A percentile compares a stretch with the other conserved stretches of the same genome.
These are phyloP conservation scores for Panurus biarmicus DNA, from an alignment of 2,113 vertebrate species.

Conservation along the genomic window DNA sequence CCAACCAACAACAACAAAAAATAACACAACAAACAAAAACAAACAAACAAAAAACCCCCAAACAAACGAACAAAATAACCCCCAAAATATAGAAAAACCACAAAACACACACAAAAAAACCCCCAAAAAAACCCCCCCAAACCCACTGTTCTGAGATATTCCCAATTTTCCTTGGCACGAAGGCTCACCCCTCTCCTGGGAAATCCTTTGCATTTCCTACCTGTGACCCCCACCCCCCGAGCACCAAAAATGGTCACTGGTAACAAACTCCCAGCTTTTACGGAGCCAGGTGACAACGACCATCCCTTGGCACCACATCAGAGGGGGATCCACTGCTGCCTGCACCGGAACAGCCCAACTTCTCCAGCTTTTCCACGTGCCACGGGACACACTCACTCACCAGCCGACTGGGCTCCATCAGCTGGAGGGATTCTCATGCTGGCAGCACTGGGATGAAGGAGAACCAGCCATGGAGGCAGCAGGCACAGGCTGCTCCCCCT, in stretches of 20 bases:
- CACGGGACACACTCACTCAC: not conserved
- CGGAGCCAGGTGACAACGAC: rapidly evolving
- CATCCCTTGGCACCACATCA: not conserved
- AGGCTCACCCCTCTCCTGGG: not conserved
- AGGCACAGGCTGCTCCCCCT: rapidly evolving
- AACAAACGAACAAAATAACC: too few relatives aligned
- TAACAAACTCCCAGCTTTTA: rapidly evolving
- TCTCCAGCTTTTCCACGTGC: not conserved
- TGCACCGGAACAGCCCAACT: not conserved
- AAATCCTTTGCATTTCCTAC: not conserved
- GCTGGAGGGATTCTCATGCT: not conserved
- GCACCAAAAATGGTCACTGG: not conserved
- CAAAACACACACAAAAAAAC: too few relatives aligned
- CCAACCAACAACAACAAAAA: too few relatives aligned
- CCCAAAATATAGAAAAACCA: too few relatives aligned
- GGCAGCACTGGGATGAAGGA: not conserved
- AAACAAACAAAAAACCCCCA: too few relatives aligned
- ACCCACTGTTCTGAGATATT: not conserved
- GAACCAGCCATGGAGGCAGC: not conserved
- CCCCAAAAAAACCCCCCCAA: too few relatives aligned
- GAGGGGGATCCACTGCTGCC: not conserved
- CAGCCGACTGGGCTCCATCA: not conserved
- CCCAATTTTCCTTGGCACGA: not conserved
- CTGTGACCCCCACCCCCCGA: too few relatives aligned
- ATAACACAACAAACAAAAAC: too few relatives aligned